Base-by-base conservation (phyloP, 2,797 vertebrate genomes). In the Acropternis orthonyx region DNA sequence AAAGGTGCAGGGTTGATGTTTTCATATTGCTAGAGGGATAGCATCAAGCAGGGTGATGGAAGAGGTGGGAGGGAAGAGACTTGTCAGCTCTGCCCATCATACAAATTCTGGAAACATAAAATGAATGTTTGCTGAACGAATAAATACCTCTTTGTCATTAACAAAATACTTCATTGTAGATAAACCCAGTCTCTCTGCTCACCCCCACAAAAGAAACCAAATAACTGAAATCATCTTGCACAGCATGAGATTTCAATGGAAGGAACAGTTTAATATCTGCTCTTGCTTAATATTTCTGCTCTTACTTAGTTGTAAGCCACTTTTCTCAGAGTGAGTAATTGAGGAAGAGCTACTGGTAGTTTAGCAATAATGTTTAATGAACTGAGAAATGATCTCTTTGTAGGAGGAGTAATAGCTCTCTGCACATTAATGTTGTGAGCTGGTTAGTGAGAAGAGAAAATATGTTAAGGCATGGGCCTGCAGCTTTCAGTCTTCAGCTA, bases 321-420 rank as follows among this genome's bases (percentile, higher is more conserved):
- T 89, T 88, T 77, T 86, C 62, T 76, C 43, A 58, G 74, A 56
- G 61, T 61, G 67, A 95, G 39, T 86, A 75, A 75, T 22, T 78
- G 74, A 85, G 55, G 88, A 83, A 88, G 69, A 86, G 27, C 71
- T 90, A 21, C 37, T 72, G 66, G 36, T 75, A 79, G 67, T 86
- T 95, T 37, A 76, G 52, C 74, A 91, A 26, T 82, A 79, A 91
- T 32, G 43, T 69, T 92, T 93, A 96, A 94, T 92, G 88, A 96
- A 62, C 72, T 59, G 82, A 58, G 81, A 92, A 93, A 88, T n/a
- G 0, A 56, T 66, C 55, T 74, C 28, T 88, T 85, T 86, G 37
- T 84, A 56, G 37, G 61, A 94, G 56, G 37, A 84, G 58, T 84
- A 86, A 85, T 88, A 68, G 51, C 23, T 58, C 69, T 56, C 58